Evolutionary conservation across 2,113 vertebrate genomes (phyloP).

Genomic region (Platichthys stellatus): DNA sequence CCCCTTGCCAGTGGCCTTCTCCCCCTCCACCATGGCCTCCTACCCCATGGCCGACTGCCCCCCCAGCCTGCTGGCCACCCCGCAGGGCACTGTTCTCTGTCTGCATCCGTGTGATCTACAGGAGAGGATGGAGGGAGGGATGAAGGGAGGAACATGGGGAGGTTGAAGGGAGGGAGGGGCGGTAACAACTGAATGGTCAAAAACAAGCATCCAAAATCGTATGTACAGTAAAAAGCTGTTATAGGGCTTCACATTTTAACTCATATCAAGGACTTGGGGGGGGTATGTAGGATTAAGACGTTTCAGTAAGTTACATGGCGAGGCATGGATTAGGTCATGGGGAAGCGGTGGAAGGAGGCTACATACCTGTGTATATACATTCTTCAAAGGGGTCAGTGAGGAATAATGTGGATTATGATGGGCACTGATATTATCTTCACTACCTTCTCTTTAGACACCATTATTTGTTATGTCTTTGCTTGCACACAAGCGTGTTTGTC

Average conservation of each 20-base stretch:
- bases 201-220: constrained; percentile 67
- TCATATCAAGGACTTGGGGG: constrained; percentile 22
- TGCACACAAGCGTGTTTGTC: constrained; percentile 7
- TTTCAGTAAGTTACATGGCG: constrained; percentile 31
- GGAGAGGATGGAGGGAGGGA: constrained; percentile 58
- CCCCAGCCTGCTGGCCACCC: constrained; percentile 83
- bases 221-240: constrained; percentile 41
- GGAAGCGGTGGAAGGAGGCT: constrained; percentile 10
- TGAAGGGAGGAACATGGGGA: constrained; percentile 60
- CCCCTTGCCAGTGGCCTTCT: constrained; percentile 73
- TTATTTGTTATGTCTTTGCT: neutral
- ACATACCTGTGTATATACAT: constrained; percentile 28
- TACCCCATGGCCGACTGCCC: constrained; percentile 70
- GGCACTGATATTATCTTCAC: constrained; percentile 13
- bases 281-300: constrained; percentile 13
- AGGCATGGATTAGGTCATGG: constrained; percentile 12
- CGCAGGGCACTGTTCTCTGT: constrained; percentile 93
- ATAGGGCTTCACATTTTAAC: constrained; percentile 35
- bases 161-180: constrained; percentile 37
- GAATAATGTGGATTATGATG: constrained; percentile 8
- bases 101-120: constrained; percentile 97
- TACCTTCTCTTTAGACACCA: neutral
- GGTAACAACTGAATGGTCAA: constrained; percentile 71
- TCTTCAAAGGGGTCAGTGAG: constrained; percentile 19
- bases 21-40: constrained; percentile 74